Evolutionary conservation across 2,797 vertebrate species (phyloP).

Genomic region (Rhynchonycteris naso): DNA sequence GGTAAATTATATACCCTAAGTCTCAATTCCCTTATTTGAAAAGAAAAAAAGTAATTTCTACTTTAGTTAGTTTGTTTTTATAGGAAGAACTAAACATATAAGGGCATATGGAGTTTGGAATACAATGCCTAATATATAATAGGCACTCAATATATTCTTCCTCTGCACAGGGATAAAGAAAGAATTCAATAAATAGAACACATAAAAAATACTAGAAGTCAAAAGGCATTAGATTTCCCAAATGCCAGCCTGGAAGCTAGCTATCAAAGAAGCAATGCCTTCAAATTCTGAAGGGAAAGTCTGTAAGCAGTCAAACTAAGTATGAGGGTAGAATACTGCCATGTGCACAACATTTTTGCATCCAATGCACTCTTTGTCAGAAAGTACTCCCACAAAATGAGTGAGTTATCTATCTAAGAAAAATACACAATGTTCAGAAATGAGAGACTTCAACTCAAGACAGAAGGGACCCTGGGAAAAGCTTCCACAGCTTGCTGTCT

Average conservation of each 20-base stretch:
- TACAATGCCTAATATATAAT: background rate
- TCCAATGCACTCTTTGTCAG: background rate
- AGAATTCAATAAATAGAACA: background rate
- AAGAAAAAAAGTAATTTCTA: conserved; percentile 21
- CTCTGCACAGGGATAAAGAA: background rate
- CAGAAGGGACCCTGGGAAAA: background rate
- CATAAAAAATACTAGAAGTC: background rate
- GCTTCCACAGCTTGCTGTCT: no score
- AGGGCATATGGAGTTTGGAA: background rate
- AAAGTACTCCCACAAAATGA: background rate
- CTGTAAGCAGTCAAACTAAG: background rate
- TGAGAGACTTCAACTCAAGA: background rate
- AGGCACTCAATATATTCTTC: background rate
- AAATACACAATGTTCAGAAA: background rate
- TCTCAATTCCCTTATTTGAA: background rate
- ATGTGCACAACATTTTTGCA: background rate
- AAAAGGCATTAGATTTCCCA: background rate
- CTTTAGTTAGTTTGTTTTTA: background rate
- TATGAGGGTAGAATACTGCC: background rate
- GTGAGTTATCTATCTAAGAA: background rate
- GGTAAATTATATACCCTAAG: background rate
- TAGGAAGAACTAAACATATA: background rate
- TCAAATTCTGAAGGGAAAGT: background rate
- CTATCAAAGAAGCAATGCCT: background rate
- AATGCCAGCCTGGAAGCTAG: background rate